Conservation (phyloP, 2,113 vertebrate genomes). For the Oophaga pumilio region DNA sequence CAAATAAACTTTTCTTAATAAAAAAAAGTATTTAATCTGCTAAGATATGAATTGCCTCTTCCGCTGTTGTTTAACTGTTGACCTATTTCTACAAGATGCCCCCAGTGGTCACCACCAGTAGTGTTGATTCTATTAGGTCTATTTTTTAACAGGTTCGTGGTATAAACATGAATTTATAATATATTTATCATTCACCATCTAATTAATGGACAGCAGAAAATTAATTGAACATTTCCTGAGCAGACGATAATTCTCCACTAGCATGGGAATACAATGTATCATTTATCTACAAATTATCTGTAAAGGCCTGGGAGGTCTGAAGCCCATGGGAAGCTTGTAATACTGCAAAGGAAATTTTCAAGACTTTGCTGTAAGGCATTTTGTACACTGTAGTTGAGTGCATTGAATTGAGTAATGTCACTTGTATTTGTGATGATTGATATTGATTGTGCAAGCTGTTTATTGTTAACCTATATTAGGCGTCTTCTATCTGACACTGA, state of each 20-base stretch:
- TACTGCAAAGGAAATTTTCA: neutral
- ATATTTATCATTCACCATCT: neutral
- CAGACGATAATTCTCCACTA: conserved; percentile 1
- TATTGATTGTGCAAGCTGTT: conserved; percentile 20
- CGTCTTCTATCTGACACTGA: neutral
- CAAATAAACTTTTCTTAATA: too few species aligned
- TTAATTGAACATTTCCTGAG: neutral
- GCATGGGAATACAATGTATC: conserved; percentile 1
- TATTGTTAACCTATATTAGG: neutral
- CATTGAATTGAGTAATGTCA: conserved; percentile 7
- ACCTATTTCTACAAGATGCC: neutral
- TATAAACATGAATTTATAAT: neutral
- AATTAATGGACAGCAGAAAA: neutral
- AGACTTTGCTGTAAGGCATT: conserved; percentile 29
- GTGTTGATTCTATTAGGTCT: neutral
- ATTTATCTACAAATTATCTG: conserved; percentile 24
- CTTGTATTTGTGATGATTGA: conserved; percentile 30
- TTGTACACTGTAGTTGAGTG: neutral
- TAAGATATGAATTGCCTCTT: neutral
- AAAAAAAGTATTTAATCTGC: too few species aligned
- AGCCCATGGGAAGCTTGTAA: conserved; percentile 1
- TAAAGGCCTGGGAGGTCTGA: neutral
- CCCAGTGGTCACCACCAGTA: neutral
- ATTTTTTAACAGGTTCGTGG: neutral
- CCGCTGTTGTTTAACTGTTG: neutral